These are phyloP conservation scores for Thalpophila matura DNA, from an alignment of 2,888 invertebrate species.

Conservation along the genomic window DNA sequence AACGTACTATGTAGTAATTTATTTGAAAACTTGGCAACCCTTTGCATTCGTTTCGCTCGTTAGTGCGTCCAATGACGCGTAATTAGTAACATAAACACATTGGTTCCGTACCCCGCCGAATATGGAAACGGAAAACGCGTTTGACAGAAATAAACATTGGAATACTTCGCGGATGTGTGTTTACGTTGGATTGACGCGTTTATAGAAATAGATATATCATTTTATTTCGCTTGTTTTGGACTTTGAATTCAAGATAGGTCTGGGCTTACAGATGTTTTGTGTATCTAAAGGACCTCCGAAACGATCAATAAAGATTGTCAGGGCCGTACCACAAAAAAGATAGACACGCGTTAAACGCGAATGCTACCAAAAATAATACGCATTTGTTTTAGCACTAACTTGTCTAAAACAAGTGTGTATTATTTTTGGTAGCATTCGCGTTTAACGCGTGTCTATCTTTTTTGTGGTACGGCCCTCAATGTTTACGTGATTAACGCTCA, in stretches of 20 bases:
- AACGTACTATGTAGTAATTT: constrained; percentile 6
- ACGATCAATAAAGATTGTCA: background rate
- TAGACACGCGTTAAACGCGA: too few species aligned
- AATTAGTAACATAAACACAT: constrained; percentile 79
- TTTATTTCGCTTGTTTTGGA: background rate
- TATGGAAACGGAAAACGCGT: constrained; percentile 73
- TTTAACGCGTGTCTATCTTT: too few species aligned
- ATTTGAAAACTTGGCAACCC: constrained; percentile 50
- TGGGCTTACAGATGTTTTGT: background rate
- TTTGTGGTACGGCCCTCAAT: too few species aligned
- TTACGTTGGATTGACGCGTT: constrained; percentile 23
- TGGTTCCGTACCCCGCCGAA: constrained; percentile 68
- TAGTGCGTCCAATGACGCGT: constrained; percentile 68
- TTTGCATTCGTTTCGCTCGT: constrained; percentile 32
- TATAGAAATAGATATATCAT: background rate
- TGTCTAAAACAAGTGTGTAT: too few species aligned
- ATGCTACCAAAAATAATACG: too few species aligned
- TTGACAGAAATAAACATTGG: constrained; percentile 69
- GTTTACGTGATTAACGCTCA: too few species aligned
- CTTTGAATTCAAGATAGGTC: constrained; percentile 27
- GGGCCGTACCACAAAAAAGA: too few species aligned
- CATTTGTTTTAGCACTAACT: too few species aligned
- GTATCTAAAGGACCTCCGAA: background rate
- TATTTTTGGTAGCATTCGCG: too few species aligned
- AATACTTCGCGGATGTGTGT: constrained; percentile 29